Evolutionary conservation across 2,113 vertebrate species (phyloP).

Genomic region (Loxodonta africana): DNA sequence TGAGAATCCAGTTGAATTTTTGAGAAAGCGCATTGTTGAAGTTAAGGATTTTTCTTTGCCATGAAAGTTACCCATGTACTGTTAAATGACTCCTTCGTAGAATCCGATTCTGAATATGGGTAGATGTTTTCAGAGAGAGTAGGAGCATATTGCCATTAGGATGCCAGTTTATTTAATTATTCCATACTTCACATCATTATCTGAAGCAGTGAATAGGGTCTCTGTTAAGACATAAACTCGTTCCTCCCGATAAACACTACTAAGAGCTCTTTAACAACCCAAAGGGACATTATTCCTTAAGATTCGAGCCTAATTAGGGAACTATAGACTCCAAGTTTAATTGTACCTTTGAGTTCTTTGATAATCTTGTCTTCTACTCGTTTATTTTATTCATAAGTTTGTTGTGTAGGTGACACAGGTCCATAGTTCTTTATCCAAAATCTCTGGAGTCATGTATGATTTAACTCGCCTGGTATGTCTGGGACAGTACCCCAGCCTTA

Average conservation of each 20-base stretch:
- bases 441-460: background rate
- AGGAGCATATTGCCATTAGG: background rate
- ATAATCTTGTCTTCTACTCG: slow-evolving; percentile 4
- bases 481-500: background rate
- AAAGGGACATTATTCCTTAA: background rate
- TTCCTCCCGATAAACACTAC: background rate
- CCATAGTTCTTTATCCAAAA: background rate
- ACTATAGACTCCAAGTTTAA: background rate
- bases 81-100: background rate
- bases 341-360: background rate
- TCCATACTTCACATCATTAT: background rate
- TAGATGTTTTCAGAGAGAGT: background rate
- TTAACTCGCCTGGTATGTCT: background rate
- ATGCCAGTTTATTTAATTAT: background rate
- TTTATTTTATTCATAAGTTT: slow-evolving; percentile 19
- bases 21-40: background rate
- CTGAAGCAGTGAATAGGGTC: background rate
- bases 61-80: background rate
- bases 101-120: background rate
- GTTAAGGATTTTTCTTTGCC: background rate
- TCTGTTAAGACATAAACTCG: background rate
- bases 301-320: background rate
- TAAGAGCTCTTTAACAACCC: background rate
- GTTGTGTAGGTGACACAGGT: background rate
- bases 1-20: background rate